phyloP scores from a whole-genome alignment of 2,113 vertebrate species.

The Serilophus lunatus region DNA sequence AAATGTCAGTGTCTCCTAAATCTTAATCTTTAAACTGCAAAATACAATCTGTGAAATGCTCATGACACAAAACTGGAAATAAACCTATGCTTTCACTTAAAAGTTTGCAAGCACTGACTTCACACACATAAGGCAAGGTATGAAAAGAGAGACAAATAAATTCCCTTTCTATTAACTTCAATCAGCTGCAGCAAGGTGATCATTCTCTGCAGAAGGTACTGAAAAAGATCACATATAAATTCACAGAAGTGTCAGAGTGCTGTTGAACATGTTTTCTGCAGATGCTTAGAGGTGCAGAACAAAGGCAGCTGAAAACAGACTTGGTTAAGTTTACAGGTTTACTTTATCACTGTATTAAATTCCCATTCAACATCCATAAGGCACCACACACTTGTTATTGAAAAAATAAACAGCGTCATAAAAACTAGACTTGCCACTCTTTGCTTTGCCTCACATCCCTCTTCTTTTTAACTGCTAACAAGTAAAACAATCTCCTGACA shows the following conservation, averaged over 20 bases:
- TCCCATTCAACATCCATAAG: slow-evolving; percentile 14
- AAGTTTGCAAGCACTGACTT: neutral
- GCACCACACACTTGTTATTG: slow-evolving; percentile 10
- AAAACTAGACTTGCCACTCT: neutral
- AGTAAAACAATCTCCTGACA: neutral
- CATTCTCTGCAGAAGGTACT: neutral
- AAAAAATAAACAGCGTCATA: slow-evolving; percentile 26
- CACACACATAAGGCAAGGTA: neutral
- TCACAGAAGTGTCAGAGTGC: neutral
- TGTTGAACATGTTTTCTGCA: slow-evolving; percentile 15
- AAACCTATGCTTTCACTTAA: neutral
- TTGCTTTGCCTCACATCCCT: neutral
- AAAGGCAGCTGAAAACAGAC: slow-evolving; percentile 28
- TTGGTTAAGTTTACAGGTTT: slow-evolving; percentile 24
- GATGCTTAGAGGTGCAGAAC: neutral
- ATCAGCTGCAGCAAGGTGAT: neutral
- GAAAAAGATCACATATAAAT: neutral
- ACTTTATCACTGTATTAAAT: slow-evolving; percentile 38
- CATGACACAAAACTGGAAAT: neutral
- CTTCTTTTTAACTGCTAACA: slow-evolving; percentile 19
- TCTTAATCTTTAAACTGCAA: neutral
- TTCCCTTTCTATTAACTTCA: neutral
- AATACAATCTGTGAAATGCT: neutral
- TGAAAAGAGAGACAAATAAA: neutral
- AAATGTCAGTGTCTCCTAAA: neutral